Base-by-base conservation (phyloP, 2,113 vertebrate genomes). In the Mustelus asterias region DNA sequence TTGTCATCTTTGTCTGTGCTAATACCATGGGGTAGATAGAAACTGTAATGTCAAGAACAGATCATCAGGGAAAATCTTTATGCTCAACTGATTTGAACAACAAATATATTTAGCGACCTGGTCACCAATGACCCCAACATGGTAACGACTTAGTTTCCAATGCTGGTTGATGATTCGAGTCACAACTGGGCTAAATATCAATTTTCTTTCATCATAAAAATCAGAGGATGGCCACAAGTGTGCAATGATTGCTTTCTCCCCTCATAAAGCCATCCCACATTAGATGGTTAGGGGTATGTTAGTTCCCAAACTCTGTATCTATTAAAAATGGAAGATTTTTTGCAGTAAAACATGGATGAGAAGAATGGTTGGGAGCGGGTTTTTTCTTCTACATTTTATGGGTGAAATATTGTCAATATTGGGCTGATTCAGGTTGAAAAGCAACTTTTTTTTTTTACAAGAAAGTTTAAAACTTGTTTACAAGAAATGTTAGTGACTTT, bases 1-100 rank as follows among this genome's bases (percentile, higher is more conserved):
- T 99, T 98, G 96, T 98, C 98, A 13, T 98, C 97, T 96, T 97
- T 97, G 97, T 99, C 99, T 95, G 98, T 96, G 69, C 98, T 99
- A 97, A 99, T 98, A 96, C 99, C 99, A 97, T 99, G 99, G 2
- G 99, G 99, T 96, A 99, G 97, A 96, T 98, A 99, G 97, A 99
- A 99, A 96, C 99, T 99, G 97, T 0, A 97, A 97, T 96, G 10
- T 96, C 97, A 96, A 29, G 65, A 3, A 96, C 96, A 95, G 76
- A 96, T 41, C 5, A 16, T 89, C 63, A 85, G 41, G n/a, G 7
- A 95, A 16, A 76, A n/a, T 58, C n/a, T 41, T 95, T 67, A 95
- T 33, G 69, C 26, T 44, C n/a, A 41, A 94, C 18, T 14, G 44
- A 48, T 76, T 54, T 72, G 33, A 95, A 54, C 44, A 70, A 95